phyloP scores from a whole-genome alignment of 2,888 invertebrate species.

The Cheilosia variabilis region DNA sequence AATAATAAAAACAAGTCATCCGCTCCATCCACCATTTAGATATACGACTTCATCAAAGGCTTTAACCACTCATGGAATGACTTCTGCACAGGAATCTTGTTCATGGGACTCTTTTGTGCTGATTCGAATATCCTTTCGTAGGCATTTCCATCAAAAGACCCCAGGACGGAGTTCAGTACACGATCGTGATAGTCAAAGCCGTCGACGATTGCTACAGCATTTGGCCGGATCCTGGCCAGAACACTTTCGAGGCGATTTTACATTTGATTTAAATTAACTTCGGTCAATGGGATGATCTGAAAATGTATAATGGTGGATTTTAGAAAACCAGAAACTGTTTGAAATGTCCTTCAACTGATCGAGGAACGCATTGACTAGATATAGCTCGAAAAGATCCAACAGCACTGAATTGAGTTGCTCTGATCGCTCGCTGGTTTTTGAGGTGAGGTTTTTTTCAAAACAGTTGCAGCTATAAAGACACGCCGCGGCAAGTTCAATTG shows the following conservation, averaged over 20 bases:
- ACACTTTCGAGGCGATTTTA: constrained; percentile 89
- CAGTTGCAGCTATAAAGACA: constrained; percentile 89
- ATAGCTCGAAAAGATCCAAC: constrained; percentile 87
- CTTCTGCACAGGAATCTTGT: constrained; percentile 90
- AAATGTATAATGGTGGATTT: too few species aligned
- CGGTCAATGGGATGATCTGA: constrained; percentile 77
- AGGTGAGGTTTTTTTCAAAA: constrained; percentile 85
- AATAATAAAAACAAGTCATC: too few species aligned
- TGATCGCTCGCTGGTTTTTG: constrained; percentile 86
- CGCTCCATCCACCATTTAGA: constrained; percentile 82
- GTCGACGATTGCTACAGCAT: constrained; percentile 95
- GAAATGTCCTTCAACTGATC: constrained; percentile 89
- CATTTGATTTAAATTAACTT: constrained; percentile 81
- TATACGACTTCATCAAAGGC: constrained; percentile 89
- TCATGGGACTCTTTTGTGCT: constrained; percentile 91
- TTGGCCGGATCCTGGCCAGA: constrained; percentile 89
- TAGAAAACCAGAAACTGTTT: not conserved
- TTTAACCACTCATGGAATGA: constrained; percentile 88
- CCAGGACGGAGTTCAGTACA: constrained; percentile 89
- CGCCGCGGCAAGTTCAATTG: constrained; percentile 92
- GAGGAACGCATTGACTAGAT: constrained; percentile 89
- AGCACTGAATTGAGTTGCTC: constrained; percentile 87
- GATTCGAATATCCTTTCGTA: constrained; percentile 91
- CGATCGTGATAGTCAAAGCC: constrained; percentile 93
- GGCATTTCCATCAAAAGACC: constrained; percentile 92